Evolutionary conservation across 1,140 invertebrate genomes (phyloP), one percentile per base, ranked within the genome.

Genomic region (Magallana ariakensis): DNA sequence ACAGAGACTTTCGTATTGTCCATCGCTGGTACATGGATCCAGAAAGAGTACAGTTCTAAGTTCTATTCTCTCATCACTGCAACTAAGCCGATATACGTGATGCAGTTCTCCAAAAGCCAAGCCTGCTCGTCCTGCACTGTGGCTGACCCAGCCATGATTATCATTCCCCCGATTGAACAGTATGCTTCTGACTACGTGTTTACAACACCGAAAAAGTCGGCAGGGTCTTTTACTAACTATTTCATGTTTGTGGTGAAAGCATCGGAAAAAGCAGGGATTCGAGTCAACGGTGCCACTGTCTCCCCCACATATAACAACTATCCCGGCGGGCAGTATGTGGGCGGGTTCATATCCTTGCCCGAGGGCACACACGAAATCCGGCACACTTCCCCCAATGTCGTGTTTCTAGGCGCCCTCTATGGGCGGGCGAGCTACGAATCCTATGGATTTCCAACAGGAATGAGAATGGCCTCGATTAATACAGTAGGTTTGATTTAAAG

Each of bases 121-220:
- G 57, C 83, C 56, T 80, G 85, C 46, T 55, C 81, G 70, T 56
- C 89, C 80, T 85, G 46, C 19, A 56, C 53, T 8, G 10, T 55
- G 16, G 46, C 80, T 33, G 90, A 91, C 75, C 90, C 91, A 0
- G 83, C 88, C 56, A 90, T 91, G 89, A 85, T 85, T 16, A 62
- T 89, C 13, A 58, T 91, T 10, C 80, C 86, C 7, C 87, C 90
- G 1, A 83, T 85, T 16, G 81, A 86, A 22, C 90, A 89, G 85
- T 91, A 83, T 75, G 85, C 87, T 53, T 87, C 87, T 0, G 88
- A 90, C 62, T 91, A 91, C 85, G 88, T 85, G 0, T 91, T 88
- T 66, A 88, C 86, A 11, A 89, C 90, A 15, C 81, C 89, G 10
- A 57, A 89, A 82, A 80, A 86, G 22, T 84, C 84, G 11, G 16